These are phyloP conservation scores for Drosophila neocordata DNA, from an alignment of 1,140 invertebrate species.

Conservation along the genomic window DNA sequence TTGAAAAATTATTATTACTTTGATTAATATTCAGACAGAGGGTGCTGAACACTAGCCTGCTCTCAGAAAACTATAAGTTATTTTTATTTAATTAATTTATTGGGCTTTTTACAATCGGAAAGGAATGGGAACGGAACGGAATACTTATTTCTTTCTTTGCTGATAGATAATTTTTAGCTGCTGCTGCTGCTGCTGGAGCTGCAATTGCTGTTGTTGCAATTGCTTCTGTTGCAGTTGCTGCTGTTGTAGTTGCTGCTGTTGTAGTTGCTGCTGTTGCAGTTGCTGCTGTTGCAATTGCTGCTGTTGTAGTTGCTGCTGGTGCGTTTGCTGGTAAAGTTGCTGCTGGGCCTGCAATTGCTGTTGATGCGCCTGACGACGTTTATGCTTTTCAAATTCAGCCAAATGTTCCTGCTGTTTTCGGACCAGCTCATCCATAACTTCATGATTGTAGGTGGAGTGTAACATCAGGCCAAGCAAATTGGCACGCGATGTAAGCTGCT, in stretches of 20 bases:
- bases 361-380: constrained; percentile 49
- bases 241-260: constrained; percentile 7
- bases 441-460: constrained; percentile 97
- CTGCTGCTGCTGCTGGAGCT: constrained; percentile 18
- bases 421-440: constrained; percentile 89
- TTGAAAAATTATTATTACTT: no score
- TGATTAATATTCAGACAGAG: no score
- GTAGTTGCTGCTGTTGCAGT: constrained; percentile 17
- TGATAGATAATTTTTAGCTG: not conserved
- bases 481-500: constrained; percentile 93
- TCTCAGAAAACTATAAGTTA: not conserved
- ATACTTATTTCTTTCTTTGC: not conserved
- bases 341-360: constrained; percentile 25
- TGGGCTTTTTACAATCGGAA: not conserved
- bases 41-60: no score
- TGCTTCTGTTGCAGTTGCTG: not conserved
- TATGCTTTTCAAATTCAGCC: constrained; percentile 62
- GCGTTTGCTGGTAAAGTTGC: constrained; percentile 11
- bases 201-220: not conserved
- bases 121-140: not conserved
- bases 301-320: not conserved
- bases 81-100: not conserved
- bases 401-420: constrained; percentile 74
- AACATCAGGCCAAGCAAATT: constrained; percentile 96
- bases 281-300: not conserved